Percentiles rank a stretch among this genome's conserved stretches.
Conservation (phyloP, 1,140 invertebrate species). For the Nephotettix cincticeps region DNA sequence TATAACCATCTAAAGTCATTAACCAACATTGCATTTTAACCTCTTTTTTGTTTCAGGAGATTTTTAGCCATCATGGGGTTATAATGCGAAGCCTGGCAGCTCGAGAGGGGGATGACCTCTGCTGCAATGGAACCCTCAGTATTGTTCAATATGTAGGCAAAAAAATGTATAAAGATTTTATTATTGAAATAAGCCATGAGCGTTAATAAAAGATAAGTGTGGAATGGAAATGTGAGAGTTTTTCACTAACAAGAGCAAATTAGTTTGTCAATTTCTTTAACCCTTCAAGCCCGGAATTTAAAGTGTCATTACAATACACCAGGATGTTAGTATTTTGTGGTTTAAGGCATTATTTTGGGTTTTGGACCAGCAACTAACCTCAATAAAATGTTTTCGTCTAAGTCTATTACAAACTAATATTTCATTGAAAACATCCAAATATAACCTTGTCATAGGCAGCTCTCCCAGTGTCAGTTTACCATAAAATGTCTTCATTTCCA, state of each 20-base stretch:
- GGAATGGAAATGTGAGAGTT: background rate
- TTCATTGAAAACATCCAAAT: no score
- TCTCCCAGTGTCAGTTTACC: no score
- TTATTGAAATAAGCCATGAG: background rate
- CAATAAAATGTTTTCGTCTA: no score
- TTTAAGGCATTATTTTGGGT: background rate
- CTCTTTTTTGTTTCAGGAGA: constrained; percentile 44
- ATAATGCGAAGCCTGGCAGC: constrained; percentile 47
- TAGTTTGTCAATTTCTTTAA: background rate
- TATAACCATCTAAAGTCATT: background rate
- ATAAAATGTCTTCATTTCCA: no score
- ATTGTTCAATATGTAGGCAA: constrained; percentile 52
- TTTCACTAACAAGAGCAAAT: background rate
- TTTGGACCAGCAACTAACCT: no score
- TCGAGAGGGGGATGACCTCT: constrained; percentile 48
- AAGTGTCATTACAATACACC: background rate
- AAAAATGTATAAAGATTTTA: background rate
- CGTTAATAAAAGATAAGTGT: background rate
- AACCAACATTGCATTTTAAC: background rate
- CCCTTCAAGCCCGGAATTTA: background rate
- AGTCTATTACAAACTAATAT: no score
- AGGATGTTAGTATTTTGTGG: background rate
- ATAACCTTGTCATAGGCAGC: no score
- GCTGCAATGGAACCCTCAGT: constrained; percentile 50
- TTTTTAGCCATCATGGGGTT: constrained; percentile 51